phyloP scores from a whole-genome alignment of 2,888 invertebrate species.

The Tetrapedia diversipes region DNA sequence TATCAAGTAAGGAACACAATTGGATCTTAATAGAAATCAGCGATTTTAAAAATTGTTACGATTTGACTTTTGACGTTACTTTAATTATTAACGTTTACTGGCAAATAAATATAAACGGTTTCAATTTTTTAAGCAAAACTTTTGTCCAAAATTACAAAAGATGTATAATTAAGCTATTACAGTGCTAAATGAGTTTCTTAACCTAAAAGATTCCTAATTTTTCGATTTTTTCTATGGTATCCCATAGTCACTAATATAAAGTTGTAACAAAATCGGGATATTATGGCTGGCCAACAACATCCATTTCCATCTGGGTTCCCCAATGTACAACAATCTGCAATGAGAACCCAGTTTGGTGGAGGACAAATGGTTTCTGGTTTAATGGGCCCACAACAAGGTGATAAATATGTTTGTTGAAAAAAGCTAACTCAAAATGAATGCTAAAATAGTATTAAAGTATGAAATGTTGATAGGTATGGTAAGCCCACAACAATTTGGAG shows the following conservation, averaged over 20 bases:
- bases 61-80: background rate
- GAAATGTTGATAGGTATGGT: constrained; percentile 84
- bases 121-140: background rate
- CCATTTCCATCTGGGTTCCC: constrained; percentile 89
- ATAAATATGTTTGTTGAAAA: constrained; percentile 39
- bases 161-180: background rate
- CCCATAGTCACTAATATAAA: background rate
- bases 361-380: constrained; percentile 87
- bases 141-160: background rate
- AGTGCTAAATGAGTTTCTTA: constrained; percentile 21
- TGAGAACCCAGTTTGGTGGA: constrained; percentile 87
- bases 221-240: background rate
- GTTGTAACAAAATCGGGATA: constrained; percentile 32
- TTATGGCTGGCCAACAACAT: constrained; percentile 89
- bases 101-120: background rate
- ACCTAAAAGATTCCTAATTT: constrained; percentile 40
- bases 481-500: constrained; percentile 83
- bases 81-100: background rate
- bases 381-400: constrained; percentile 84
- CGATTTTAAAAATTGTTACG: constrained; percentile 1
- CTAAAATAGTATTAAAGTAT: background rate
- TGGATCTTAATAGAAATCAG: background rate
- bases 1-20: constrained; percentile 7
- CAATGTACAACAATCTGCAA: constrained; percentile 85
- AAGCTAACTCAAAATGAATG: background rate